Evolutionary conservation across 1,140 invertebrate species (phyloP).

Genomic region (Eurosta solidaginis): DNA sequence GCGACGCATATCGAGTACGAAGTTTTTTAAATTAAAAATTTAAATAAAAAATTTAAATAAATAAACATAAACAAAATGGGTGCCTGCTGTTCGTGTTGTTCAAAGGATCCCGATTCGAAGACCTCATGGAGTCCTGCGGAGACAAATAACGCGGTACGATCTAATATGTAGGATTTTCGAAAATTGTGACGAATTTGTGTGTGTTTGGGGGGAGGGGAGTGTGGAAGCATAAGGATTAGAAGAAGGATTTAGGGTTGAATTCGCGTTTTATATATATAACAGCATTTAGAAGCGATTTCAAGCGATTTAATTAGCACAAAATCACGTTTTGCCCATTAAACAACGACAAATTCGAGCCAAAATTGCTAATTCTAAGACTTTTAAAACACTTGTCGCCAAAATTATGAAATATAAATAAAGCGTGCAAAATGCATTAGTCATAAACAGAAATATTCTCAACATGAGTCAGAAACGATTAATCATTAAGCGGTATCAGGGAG

Average conservation of each 20-base stretch:
- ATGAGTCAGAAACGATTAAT: slow-evolving; percentile 4
- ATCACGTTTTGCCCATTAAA: no score
- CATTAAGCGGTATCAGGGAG: background rate
- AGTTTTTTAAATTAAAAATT: background rate
- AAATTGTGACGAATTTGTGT: background rate
- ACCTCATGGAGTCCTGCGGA: slow-evolving; percentile 56
- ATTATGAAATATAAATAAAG: background rate
- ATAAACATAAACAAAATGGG: slow-evolving; percentile 29
- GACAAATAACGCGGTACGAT: slow-evolving; percentile 51
- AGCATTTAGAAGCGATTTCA: background rate
- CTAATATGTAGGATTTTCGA: background rate
- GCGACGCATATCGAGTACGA: background rate
- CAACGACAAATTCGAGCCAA: no score
- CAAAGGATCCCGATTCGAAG: slow-evolving; percentile 53
- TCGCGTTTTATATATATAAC: background rate
- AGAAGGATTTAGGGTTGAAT: background rate
- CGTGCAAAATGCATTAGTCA: background rate
- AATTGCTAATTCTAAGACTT: no score
- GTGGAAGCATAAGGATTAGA: background rate
- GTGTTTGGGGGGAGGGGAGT: background rate
- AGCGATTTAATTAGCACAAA: no score
- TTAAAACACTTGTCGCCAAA: background rate
- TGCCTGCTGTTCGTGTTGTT: slow-evolving; percentile 49
- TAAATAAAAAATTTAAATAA: background rate
- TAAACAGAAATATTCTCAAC: background rate